These are phyloP conservation scores for Tachycineta bicolor DNA, from an alignment of 2,113 vertebrate genomes.

Conservation along the genomic window DNA sequence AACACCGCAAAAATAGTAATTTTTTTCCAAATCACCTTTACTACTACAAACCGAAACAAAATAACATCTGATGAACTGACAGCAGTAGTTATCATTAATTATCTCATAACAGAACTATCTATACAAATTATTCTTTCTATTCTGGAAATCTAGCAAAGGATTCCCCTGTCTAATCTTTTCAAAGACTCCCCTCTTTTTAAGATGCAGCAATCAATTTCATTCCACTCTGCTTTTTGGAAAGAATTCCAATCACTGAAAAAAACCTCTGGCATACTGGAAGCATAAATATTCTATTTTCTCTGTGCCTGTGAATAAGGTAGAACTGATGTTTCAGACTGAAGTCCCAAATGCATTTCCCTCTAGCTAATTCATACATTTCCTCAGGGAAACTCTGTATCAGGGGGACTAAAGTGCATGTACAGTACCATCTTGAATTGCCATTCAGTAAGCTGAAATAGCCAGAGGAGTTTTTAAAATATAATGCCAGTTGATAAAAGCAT, in stretches of 20 bases:
- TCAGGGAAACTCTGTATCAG: background rate
- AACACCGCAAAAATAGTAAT: background rate
- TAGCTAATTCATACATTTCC: background rate
- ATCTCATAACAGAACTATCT: background rate
- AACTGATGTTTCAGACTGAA: background rate
- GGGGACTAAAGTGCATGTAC: background rate
- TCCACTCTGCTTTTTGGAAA: background rate
- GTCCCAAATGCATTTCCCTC: background rate
- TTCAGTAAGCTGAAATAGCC: background rate
- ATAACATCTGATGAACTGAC: background rate
- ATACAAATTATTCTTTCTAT: background rate
- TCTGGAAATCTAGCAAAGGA: background rate
- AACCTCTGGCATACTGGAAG: background rate
- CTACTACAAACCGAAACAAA: background rate
- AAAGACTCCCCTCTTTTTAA: background rate
- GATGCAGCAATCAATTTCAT: background rate
- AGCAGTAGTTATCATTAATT: background rate
- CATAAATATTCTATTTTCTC: background rate
- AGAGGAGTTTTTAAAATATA: background rate
- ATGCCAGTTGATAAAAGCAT: background rate
- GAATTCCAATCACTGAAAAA: background rate
- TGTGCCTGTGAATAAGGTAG: background rate
- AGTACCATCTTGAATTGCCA: background rate
- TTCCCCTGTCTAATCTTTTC: background rate
- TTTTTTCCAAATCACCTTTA: background rate